A percentile compares a stretch with the other conserved stretches of the same genome.
Conservation (phyloP, 2,113 vertebrate genomes). For the Alethe castanea region DNA sequence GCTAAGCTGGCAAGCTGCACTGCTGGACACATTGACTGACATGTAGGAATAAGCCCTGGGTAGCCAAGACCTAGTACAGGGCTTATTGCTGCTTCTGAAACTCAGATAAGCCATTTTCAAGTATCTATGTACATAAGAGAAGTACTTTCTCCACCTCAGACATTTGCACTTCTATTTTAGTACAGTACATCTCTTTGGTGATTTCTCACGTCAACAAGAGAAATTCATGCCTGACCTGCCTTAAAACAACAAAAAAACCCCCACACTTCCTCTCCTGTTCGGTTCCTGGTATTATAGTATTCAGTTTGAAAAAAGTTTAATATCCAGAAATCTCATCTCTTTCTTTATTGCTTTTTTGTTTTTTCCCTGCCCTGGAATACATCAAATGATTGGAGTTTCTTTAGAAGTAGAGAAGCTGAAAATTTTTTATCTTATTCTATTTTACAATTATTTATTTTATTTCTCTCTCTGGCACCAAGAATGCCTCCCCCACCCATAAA, state of each 20-base stretch:
- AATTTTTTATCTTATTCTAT: background rate
- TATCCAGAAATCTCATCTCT: background rate
- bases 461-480: background rate
- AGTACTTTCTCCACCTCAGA: background rate
- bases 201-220: background rate
- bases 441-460: background rate
- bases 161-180: background rate
- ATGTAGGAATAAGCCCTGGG: background rate
- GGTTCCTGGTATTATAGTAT: background rate
- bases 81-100: background rate
- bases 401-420: background rate
- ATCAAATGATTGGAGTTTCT: background rate
- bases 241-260: background rate
- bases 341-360: background rate
- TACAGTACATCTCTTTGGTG: background rate
- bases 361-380: background rate
- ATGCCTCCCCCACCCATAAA: accelerated
- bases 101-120: background rate
- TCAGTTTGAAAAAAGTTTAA: background rate
- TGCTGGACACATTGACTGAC: background rate
- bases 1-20: background rate
- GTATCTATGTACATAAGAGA: background rate
- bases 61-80: background rate
- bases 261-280: background rate
- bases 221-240: background rate